A percentile compares a stretch with the other conserved stretches of the same genome.
Conservation (phyloP, 1,140 invertebrate genomes). For the Planococcus citri region DNA sequence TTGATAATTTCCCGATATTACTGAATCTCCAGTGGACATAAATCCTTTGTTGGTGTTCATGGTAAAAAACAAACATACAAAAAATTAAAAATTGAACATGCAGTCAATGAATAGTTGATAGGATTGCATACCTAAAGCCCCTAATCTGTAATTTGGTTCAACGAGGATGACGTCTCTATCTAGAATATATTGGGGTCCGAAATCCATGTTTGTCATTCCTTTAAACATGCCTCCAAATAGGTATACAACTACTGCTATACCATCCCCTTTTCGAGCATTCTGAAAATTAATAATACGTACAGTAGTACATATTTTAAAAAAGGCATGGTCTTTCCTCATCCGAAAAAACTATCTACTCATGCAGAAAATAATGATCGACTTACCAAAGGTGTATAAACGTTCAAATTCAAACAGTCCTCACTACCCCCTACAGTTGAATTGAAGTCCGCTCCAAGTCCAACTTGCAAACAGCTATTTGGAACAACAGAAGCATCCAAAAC, state of each 20-base stretch:
- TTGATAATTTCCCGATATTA: neutral
- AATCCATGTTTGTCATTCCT: slow-evolving; percentile 32
- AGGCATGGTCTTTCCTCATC: too few species aligned
- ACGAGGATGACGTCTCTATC: slow-evolving; percentile 62
- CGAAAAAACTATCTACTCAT: too few species aligned
- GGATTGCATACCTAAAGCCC: slow-evolving; percentile 36
- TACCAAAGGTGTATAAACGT: slow-evolving; percentile 22
- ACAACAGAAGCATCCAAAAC: neutral
- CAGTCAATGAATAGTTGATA: too few species aligned
- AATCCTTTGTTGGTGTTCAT: neutral
- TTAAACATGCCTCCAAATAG: slow-evolving; percentile 49
- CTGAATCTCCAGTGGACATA: neutral
- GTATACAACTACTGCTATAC: slow-evolving; percentile 44
- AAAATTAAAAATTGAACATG: too few species aligned
- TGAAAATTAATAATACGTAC: neutral
- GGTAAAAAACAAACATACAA: too few species aligned
- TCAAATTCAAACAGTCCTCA: slow-evolving; percentile 26
- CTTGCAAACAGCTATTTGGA: neutral
- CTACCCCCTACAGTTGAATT: neutral
- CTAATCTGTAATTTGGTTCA: slow-evolving; percentile 63
- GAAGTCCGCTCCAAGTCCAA: neutral
- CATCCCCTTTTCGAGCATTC: neutral
- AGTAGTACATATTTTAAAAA: too few species aligned
- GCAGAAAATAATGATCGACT: too few species aligned
- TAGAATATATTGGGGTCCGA: slow-evolving; percentile 54